Evolutionary conservation across 2,797 vertebrate genomes (phyloP), one percentile per base, ranked within the genome.

Genomic region (Capromys pilorides): DNA sequence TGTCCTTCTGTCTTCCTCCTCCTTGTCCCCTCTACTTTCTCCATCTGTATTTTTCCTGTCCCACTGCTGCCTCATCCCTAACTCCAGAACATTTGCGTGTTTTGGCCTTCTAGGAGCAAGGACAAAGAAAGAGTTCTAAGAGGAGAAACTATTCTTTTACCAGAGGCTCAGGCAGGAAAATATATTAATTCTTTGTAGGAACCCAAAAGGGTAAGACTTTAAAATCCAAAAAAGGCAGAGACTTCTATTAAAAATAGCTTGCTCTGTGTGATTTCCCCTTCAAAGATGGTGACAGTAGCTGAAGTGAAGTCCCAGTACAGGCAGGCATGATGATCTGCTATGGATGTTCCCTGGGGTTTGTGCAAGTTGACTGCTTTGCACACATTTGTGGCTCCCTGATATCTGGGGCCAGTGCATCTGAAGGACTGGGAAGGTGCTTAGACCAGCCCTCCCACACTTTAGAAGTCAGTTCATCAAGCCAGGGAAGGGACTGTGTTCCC

Each of bases 241-340:
- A 21, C 6, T 92, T 51, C 11, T 69, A 5, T 75, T 84, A 36
- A 90, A 90, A 64, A 39, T 14, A 91, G 10, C 31, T 69, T 69
- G 94, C 75, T 84, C 90, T 95, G 33, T 95, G 33, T 90, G 45
- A n/a, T 41, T 59, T 10, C 81, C 13, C 86, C 41, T 45, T 64
- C 49, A 73, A 66, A 96, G 75, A 92, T 67, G 93, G 71, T 84
- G 80, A 66, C 69, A 87, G 57, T 51, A 87, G 86, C 14, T 94
- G 61, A 84, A 77, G 71, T 78, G 86, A 69, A 79, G 54, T 71
- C 21, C 10, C 10, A 67, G 61, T 26, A 41, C 18, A 28, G 61
- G 93, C 14, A 54, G 19, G 10, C 18, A 16, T 7, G 6, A 2
- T 41, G 39, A 14, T 6, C 12, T 75, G 4, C 39, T 84, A 28